Evolutionary conservation across 1,140 invertebrate genomes (phyloP), one percentile per base, ranked within the genome.

Genomic region (Gonatopus flavifemur): DNA sequence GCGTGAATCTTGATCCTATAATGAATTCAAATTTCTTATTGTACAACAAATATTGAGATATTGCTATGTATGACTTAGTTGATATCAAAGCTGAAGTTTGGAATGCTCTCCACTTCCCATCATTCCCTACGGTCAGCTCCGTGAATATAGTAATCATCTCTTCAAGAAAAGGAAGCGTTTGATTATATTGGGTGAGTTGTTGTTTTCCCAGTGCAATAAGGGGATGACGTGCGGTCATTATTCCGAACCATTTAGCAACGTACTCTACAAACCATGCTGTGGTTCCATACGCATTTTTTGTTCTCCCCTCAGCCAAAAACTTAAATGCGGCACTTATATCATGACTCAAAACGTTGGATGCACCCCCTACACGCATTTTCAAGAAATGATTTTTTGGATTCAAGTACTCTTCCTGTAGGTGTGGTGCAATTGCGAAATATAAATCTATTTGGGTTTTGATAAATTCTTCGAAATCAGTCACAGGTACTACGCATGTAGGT

Each of bases 1-100:
- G 58, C 7, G 49, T 53, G 40, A 62, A 62, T 33, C 48, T 39
- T 9, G 31, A 35, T 7, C 42, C 54, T 12, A 56, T 28, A 42
- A 44, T 28, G 41, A 56, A 38, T 37, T 38, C 16, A 24, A 49
- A 38, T 18, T 24, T 24, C 31, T 25, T 21, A 2, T 16, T 2
- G n/a, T 46, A n/a, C 24, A 46, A 3, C 16, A 47, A 9, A 36
- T 47, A 47, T 10, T 21, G 18, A 7, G 31, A 22, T 10, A 47
- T n/a, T 36, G 36, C 33, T 6, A 47, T 24, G 12, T 13, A 16
- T 8, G 44, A 36, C 10, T 12, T 25, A 16, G 33, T 47, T 9
- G 33, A 36, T 13, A 47, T 36, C 13, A 37, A 10, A 28, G 25
- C 10, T 0, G 16, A 16, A n/a, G 22, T 33, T 12, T 47, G n/a